Evolutionary conservation across 2,113 vertebrate genomes (phyloP).

Genomic region (Picathartes gymnocephalus): DNA sequence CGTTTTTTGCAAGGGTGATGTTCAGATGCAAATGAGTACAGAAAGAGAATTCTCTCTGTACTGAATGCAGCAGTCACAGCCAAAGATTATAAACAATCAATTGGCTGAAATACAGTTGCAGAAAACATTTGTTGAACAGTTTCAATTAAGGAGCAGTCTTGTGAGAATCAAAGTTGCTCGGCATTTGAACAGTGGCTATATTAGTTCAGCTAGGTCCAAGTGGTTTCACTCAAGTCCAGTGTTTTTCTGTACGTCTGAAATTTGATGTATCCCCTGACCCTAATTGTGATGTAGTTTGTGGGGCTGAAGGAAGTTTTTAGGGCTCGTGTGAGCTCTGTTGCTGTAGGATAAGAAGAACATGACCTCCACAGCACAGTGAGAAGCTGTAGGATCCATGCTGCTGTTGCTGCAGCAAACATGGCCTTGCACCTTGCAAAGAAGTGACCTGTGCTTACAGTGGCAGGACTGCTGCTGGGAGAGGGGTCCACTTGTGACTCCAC

Average conservation of each 20-base stretch:
- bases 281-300: not conserved
- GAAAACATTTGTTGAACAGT: not conserved
- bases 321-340: not conserved
- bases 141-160: not conserved
- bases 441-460: not conserved
- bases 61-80: not conserved
- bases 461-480: not conserved
- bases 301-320: not conserved
- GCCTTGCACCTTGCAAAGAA: not conserved
- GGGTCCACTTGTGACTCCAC: fast-evolving
- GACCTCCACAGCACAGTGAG: fast-evolving
- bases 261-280: not conserved
- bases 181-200: not conserved
- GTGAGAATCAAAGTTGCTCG: not conserved
- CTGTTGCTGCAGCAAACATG: not conserved
- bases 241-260: not conserved
- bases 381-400: not conserved
- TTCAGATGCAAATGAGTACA: not conserved
- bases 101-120: not conserved
- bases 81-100: slow-evolving; percentile 13
- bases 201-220: not conserved
- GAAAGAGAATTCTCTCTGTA: not conserved
- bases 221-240: not conserved
- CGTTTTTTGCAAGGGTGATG: not conserved
- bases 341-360: not conserved